Evolutionary conservation across 2,113 vertebrate species (phyloP).

Genomic region (Caretta caretta): DNA sequence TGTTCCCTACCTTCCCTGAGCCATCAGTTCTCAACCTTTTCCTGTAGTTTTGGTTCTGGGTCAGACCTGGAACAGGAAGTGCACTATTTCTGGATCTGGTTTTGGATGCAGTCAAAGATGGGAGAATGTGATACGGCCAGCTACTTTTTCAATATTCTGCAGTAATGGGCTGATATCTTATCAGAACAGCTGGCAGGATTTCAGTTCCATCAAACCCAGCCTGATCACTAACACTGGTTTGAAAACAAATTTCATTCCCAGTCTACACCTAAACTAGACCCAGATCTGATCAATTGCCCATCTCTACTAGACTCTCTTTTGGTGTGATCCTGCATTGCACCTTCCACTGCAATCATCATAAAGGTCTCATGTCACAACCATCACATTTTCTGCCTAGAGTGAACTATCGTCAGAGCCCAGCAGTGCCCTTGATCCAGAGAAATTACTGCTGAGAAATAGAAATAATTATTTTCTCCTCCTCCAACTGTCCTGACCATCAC

Average conservation of each 20-base stretch:
- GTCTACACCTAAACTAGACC: background rate
- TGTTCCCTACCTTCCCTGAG: background rate
- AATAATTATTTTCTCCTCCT: conserved; percentile 70
- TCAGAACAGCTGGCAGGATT: background rate
- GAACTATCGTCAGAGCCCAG: conserved; percentile 73
- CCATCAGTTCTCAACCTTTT: background rate
- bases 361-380: conserved; percentile 51
- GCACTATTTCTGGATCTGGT: background rate
- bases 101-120: background rate
- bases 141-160: background rate
- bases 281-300: background rate
- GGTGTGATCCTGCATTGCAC: conserved; percentile 20
- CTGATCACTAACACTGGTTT: background rate
- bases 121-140: background rate
- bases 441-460: conserved; percentile 73
- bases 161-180: background rate
- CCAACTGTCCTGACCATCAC: conserved; percentile 42
- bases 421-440: conserved; percentile 70
- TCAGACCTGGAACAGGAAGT: background rate
- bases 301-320: background rate
- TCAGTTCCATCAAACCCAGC: background rate
- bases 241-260: background rate
- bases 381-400: conserved; percentile 65
- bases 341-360: conserved; percentile 61
- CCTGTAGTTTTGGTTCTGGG: background rate